Conservation (phyloP, 37 sponge, comb jelly and placozoan genomes). For the Dysidea cf. avara region DNA sequence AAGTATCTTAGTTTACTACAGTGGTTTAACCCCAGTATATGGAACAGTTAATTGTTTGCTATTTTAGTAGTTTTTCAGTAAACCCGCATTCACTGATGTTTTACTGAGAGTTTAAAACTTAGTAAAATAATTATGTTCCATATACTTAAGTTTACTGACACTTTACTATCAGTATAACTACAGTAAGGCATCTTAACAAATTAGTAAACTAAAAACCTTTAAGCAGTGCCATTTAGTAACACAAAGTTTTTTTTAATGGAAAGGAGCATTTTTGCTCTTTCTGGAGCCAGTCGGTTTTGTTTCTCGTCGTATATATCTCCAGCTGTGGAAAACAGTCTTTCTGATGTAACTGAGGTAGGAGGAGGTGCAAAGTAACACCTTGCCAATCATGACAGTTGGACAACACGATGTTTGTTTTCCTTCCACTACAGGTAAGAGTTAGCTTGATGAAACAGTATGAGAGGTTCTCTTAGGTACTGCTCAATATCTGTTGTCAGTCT, state of each 20-base stretch:
- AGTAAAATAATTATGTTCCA: too few species aligned
- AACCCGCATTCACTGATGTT: too few species aligned
- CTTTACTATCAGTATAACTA: too few species aligned
- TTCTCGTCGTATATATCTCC: constrained; percentile 15
- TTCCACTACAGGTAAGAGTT: constrained; percentile 15
- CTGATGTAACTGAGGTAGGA: constrained; percentile 27
- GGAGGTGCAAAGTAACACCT: constrained; percentile 12
- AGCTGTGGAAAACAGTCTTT: constrained; percentile 18
- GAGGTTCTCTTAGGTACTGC: constrained; percentile 8
- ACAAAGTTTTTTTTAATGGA: constrained; percentile 15
- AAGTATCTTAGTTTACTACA: too few species aligned
- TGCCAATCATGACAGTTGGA: not conserved
- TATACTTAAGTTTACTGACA: too few species aligned
- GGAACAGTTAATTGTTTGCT: too few species aligned
- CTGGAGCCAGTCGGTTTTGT: constrained; percentile 5
- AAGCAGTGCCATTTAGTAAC: too few species aligned
- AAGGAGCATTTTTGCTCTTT: constrained; percentile 16
- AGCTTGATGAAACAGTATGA: not conserved
- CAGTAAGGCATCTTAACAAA: too few species aligned
- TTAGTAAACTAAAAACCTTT: too few species aligned
- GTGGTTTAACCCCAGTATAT: too few species aligned
- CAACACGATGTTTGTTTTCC: constrained; percentile 1
- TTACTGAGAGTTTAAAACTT: too few species aligned
- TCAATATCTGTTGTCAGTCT: not conserved
- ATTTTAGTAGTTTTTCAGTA: too few species aligned